These are phyloP conservation scores for Leucoptera coffeella DNA, from an alignment of 2,888 invertebrate genomes.

Conservation along the genomic window DNA sequence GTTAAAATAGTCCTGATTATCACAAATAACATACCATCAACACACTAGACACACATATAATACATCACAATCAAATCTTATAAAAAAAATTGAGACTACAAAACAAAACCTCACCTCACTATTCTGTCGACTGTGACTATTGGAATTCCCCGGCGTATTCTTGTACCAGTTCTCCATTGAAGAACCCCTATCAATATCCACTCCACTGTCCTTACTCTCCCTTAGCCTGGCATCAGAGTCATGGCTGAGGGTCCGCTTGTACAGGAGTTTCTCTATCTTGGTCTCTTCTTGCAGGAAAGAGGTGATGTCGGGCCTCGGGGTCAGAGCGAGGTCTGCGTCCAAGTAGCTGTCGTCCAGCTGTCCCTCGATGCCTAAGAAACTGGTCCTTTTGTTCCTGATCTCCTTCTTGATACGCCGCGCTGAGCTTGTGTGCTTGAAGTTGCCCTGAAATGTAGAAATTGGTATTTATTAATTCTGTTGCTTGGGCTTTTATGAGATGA, in stretches of 20 bases:
- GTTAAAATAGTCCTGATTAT: no score
- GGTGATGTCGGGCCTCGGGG: conserved; percentile 74
- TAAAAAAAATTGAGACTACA: no score
- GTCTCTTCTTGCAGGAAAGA: conserved; percentile 75
- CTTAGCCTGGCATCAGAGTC: conserved; percentile 60
- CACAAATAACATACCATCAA: no score
- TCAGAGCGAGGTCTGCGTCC: conserved; percentile 61
- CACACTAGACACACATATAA: no score
- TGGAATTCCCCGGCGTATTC: conserved; percentile 45
- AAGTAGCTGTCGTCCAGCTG: conserved; percentile 62
- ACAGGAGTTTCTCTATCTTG: conserved; percentile 68
- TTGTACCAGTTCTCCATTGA: conserved; percentile 57
- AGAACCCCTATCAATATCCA: conserved; percentile 59
- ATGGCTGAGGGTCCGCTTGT: conserved; percentile 65
- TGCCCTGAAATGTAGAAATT: conserved; percentile 27
- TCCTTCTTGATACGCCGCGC: conserved; percentile 83
- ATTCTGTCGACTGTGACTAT: conserved; percentile 73
- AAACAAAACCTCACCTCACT: conserved; percentile 70
- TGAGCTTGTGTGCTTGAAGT: conserved; percentile 70
- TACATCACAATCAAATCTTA: no score
- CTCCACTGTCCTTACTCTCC: conserved; percentile 74
- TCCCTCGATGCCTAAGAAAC: conserved; percentile 80
- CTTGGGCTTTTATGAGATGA: no score
- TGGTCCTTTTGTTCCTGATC: conserved; percentile 74
- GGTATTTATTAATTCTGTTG: background rate